Base-by-base conservation (phyloP, 2,797 vertebrate species). In the Aeoliscus strigatus region DNA sequence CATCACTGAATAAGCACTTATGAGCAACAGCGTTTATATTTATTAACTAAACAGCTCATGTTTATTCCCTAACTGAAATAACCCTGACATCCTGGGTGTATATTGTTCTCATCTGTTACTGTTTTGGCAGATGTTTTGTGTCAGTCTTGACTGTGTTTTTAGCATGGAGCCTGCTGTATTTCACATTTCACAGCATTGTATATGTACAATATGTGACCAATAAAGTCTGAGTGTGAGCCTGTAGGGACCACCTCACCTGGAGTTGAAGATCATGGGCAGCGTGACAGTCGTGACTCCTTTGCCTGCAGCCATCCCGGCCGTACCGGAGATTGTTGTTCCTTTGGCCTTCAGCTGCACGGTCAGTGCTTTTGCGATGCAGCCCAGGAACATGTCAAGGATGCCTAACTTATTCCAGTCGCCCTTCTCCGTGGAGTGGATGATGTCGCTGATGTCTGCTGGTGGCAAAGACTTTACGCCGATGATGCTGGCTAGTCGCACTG, bases 261-360 rank as follows among this genome's bases (percentile, higher is more conserved):
- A 98, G 87, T 98, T 98, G 82, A 99, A 98, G 82, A 98, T 94
- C 93, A 98, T 96, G 9, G 96, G 95, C 62, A 99, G 86, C 0
- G 96, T 98, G 64, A 99, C 94, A 0, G 96, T 98, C 27, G 96
- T 98, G 56, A 98, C 94, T 12, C 96, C 96, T 88, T 98, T 98
- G 36, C 94, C 94, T 14, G 90, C 95, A 23, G 90, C 85, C 67
- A 90, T 96, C 33, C 96, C 95, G 18, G 93, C 91, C 1, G 91
- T 95, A 38, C 94, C 93, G 14, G 91, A 90, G 71, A 97, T 96
- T 42, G 91, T 93, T 60, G 93, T 93, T 65, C 96, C 96, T 89
- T 99, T 99, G 82, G 96, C 96, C 83, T 99, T 99, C 14, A 99
- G 90, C 84, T 99, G 96, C 54, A 99, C 96, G 6, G 96, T 98